Evolutionary conservation across 2,888 invertebrate species (phyloP).

Genomic region (Mycalesis mineus): DNA sequence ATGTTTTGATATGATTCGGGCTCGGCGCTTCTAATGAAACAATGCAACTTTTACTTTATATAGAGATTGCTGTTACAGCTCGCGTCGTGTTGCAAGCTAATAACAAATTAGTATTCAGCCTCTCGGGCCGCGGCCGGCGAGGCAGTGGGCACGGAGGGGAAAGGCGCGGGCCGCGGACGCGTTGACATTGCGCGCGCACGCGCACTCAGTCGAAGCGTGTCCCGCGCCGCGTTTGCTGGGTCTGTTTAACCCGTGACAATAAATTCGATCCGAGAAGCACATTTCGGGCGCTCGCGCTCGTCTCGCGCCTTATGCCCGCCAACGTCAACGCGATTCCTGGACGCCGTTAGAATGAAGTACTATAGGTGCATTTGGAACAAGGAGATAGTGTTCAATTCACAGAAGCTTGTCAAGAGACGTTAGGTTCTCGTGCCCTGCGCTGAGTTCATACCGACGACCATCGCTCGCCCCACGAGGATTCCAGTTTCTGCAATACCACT

Average conservation of each 20-base stretch:
- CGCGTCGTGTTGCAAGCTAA: conserved; percentile 13
- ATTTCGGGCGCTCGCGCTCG: conserved; percentile 70
- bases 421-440: conserved; percentile 69
- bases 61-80: conserved; percentile 11
- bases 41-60: conserved; percentile 9
- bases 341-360: conserved; percentile 80
- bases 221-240: conserved; percentile 62
- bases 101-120: conserved; percentile 20
- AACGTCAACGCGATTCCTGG: conserved; percentile 64
- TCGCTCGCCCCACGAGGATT: conserved; percentile 62
- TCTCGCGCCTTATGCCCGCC: conserved; percentile 70
- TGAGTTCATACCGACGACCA: conserved; percentile 63
- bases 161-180: conserved; percentile 33
- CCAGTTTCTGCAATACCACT: conserved; percentile 60
- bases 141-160: conserved; percentile 19
- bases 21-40: background rate
- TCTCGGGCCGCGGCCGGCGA: conserved; percentile 2
- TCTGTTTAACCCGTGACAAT: conserved; percentile 66
- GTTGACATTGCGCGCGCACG: conserved; percentile 38
- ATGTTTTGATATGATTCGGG: no score
- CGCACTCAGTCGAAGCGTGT: conserved; percentile 54
- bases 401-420: conserved; percentile 95
- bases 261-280: conserved; percentile 63
- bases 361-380: conserved; percentile 95
- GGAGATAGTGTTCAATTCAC: conserved; percentile 94